Evolutionary conservation across 2,797 vertebrate species (phyloP).

Genomic region (Denticeps clupeoides): DNA sequence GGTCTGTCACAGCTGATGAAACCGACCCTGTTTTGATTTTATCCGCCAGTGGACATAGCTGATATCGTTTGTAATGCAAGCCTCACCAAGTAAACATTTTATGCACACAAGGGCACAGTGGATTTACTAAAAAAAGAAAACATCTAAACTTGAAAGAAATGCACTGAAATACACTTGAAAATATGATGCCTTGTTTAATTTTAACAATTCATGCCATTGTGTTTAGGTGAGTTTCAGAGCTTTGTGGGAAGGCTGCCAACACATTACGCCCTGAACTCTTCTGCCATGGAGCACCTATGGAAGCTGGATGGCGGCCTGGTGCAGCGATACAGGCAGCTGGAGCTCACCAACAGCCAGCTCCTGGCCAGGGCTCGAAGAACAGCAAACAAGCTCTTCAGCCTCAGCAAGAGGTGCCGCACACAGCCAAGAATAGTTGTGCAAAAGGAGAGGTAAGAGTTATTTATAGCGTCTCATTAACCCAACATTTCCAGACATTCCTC

Average conservation of each 20-base stretch:
- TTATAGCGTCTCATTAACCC: slow-evolving; percentile 30
- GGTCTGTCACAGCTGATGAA: too few species aligned
- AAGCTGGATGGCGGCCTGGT: slow-evolving; percentile 77
- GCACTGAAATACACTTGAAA: not conserved
- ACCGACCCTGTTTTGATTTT: too few species aligned
- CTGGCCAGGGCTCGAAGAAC: slow-evolving; percentile 75
- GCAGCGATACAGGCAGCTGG: slow-evolving; percentile 80
- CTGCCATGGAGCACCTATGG: slow-evolving; percentile 83
- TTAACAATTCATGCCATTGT: not conserved
- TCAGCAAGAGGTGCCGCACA: slow-evolving; percentile 85
- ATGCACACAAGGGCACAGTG: too few species aligned
- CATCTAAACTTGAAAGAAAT: not conserved
- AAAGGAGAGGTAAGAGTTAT: slow-evolving; percentile 72
- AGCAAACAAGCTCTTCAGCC: slow-evolving; percentile 85
- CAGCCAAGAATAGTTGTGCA: slow-evolving; percentile 79
- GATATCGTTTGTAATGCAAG: too few species aligned
- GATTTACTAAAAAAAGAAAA: too few species aligned
- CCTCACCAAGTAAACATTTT: too few species aligned
- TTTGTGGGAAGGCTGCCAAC: slow-evolving; percentile 83
- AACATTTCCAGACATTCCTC: slow-evolving; percentile 25
- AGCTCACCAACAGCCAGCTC: slow-evolving; percentile 71
- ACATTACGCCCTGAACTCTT: slow-evolving; percentile 84
- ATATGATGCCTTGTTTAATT: not conserved
- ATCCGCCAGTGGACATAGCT: too few species aligned
- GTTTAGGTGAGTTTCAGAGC: slow-evolving; percentile 85